A percentile compares a stretch with the other conserved stretches of the same genome.
These are phyloP conservation scores for Cercopithecus mona DNA, from an alignment of 2,113 vertebrate genomes.

Conservation along the genomic window DNA sequence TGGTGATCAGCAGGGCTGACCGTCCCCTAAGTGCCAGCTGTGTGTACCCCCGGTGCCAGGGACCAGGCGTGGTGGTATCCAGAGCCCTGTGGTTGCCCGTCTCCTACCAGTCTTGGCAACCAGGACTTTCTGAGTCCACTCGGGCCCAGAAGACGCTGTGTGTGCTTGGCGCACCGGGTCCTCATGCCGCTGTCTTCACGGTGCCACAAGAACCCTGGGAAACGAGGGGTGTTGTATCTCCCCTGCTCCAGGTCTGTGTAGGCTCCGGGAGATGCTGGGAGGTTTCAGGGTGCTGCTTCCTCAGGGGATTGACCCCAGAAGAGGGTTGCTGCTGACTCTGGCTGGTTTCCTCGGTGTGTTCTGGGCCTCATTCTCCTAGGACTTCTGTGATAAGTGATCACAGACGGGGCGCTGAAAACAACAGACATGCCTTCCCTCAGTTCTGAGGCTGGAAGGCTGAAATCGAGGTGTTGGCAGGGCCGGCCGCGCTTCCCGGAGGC, in stretches of 20 bases:
- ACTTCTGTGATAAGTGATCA: too few relatives aligned
- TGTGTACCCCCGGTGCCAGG: background rate
- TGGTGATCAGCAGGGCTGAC: background rate
- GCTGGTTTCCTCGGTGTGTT: rapidly evolving
- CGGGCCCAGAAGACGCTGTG: rapidly evolving
- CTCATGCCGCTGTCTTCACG: rapidly evolving
- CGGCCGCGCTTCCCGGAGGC: rapidly evolving
- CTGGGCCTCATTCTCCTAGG: too few relatives aligned
- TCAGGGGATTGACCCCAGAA: background rate
- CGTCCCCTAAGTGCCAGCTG: rapidly evolving
- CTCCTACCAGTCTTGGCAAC: background rate
- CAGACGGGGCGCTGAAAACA: rapidly evolving
- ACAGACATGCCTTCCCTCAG: background rate
- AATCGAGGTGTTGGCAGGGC: background rate
- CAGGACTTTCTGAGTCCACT: background rate
- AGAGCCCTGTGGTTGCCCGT: background rate
- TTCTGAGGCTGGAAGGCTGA: background rate
- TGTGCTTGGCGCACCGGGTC: background rate
- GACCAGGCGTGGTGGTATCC: too few relatives aligned
- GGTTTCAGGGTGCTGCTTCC: background rate
- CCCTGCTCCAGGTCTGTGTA: rapidly evolving
- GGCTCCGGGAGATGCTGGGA: background rate
- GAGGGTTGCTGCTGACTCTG: background rate
- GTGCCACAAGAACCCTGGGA: background rate
- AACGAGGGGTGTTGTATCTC: rapidly evolving